Evolutionary conservation across 2,797 vertebrate species (phyloP).

Genomic region (Pangasius macronema): DNA sequence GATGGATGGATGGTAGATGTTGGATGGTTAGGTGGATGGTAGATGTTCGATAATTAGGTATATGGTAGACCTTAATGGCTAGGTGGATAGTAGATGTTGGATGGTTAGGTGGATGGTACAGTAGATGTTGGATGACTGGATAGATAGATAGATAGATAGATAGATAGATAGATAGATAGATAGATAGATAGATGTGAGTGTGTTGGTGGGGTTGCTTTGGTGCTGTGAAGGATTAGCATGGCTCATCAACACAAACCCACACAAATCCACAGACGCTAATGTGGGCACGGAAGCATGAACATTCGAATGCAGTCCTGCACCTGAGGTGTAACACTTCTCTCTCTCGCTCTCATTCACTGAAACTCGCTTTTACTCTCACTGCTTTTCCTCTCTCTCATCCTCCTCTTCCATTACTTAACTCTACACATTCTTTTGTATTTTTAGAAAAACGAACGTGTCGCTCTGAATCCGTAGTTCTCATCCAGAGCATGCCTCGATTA

Average conservation of each 20-base stretch:
- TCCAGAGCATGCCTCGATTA: not conserved
- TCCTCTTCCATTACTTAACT: conserved; percentile 25
- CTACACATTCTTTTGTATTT: conserved; percentile 12
- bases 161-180: conserved; percentile 9
- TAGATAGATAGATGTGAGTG: conserved; percentile 18
- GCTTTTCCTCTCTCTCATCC: conserved; percentile 31
- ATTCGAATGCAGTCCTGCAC: conserved; percentile 39
- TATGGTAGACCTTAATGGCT: not conserved
- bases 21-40: not conserved
- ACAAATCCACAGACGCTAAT: conserved; percentile 29
- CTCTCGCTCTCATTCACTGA: conserved; percentile 13
- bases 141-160: not conserved
- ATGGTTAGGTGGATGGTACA: not conserved
- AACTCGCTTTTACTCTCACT: conserved; percentile 20
- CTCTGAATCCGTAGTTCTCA: not conserved
- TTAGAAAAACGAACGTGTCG: conserved; percentile 7
- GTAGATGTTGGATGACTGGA: not conserved
- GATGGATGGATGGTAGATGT: not conserved
- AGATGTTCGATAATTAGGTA: not conserved
- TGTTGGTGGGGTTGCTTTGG: conserved; percentile 28
- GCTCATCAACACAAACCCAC: conserved; percentile 47
- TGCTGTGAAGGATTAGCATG: conserved; percentile 46
- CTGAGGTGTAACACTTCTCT: conserved; percentile 44
- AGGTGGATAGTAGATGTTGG: not conserved
- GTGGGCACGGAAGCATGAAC: conserved; percentile 42